Evolutionary conservation across 2,113 vertebrate species (phyloP).

Genomic region (Aegypius monachus): DNA sequence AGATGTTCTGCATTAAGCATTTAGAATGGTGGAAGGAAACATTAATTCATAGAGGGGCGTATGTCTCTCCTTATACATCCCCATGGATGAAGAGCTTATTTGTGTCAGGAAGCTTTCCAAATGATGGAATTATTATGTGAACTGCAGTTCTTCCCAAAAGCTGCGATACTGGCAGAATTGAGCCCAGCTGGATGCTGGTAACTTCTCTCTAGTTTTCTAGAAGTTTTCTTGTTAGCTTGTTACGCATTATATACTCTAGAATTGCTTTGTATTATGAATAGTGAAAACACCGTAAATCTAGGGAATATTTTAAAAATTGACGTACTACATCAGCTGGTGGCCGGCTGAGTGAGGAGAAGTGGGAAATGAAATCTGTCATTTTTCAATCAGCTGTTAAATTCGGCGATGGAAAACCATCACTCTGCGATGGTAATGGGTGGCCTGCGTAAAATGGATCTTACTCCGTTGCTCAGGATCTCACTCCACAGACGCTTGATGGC

Average conservation of each 20-base stretch:
- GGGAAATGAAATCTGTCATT: not conserved
- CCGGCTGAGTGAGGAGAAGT: not conserved
- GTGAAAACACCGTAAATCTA: not conserved
- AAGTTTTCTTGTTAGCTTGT: slow-evolving; percentile 8
- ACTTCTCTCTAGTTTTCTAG: not conserved
- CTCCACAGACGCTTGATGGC: not conserved
- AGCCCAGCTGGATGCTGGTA: slow-evolving; percentile 20
- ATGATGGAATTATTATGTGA: not conserved
- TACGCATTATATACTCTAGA: not conserved
- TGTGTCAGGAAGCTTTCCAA: slow-evolving; percentile 41
- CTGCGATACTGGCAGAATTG: not conserved
- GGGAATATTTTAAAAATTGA: not conserved
- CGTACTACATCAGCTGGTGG: not conserved
- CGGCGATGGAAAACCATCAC: not conserved
- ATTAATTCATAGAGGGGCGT: not conserved
- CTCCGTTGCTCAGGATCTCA: not conserved
- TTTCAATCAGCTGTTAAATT: not conserved
- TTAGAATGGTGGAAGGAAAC: slow-evolving; percentile 33
- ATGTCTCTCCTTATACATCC: not conserved
- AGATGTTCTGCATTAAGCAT: slow-evolving; percentile 45
- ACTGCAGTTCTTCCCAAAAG: not conserved
- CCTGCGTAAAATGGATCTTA: not conserved
- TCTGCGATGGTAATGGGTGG: not conserved
- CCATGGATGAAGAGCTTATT: slow-evolving; percentile 10
- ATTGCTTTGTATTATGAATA: not conserved